These are phyloP conservation scores for Melanotaenia maccullochi DNA, from an alignment of 2,797 vertebrate species.

Conservation along the genomic window DNA sequence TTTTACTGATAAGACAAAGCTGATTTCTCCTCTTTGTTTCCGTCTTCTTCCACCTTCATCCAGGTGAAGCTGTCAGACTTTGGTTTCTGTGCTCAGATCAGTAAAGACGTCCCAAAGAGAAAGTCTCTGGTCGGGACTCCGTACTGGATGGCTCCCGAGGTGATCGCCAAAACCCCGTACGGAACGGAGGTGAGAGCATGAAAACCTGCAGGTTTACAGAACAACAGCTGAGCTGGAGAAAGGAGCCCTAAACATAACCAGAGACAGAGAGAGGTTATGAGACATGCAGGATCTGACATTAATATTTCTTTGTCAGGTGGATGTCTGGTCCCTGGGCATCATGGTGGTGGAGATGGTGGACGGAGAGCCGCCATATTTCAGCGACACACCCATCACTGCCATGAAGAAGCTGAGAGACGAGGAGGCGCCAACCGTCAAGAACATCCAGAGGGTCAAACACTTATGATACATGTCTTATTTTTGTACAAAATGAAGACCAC, in stretches of 20 bases:
- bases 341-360: conserved; percentile 99
- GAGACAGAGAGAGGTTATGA: too few species aligned
- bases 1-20: background rate
- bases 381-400: conserved; percentile 91
- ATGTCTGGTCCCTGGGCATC: conserved; percentile 96
- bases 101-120: conserved; percentile 92
- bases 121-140: conserved; percentile 95
- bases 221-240: background rate
- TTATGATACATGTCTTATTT: background rate
- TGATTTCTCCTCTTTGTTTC: background rate
- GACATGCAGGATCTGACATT: too few species aligned
- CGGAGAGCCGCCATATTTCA: conserved; percentile 95
- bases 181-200: conserved; percentile 87
- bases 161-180: conserved; percentile 90
- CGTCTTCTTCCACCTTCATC: conserved; percentile 50
- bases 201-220: too few species aligned
- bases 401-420: conserved; percentile 95
- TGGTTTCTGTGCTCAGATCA: conserved; percentile 98
- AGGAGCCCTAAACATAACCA: too few species aligned
- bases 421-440: conserved; percentile 86
- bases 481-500: background rate
- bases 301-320: conserved; percentile 81
- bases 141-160: conserved; percentile 95
- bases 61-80: conserved; percentile 98
- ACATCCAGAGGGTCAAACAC: conserved; percentile 86